phyloP scores from a whole-genome alignment of 2,797 vertebrate genomes.

The Pyrrhura leucotis region DNA sequence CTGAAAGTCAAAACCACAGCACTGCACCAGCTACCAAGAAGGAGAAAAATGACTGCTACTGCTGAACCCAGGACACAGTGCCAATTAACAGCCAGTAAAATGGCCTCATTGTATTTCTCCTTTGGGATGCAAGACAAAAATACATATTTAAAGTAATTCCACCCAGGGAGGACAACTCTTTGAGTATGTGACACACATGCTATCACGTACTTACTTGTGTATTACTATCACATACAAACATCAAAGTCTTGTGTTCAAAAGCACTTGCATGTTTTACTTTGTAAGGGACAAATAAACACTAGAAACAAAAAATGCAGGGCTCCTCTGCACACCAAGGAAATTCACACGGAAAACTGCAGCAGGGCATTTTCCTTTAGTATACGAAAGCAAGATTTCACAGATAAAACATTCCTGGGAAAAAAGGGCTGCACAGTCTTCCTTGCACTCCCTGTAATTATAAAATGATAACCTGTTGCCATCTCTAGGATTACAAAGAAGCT shows the following conservation, averaged over 20 bases:
- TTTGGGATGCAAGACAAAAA: neutral
- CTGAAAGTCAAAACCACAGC: too few species aligned
- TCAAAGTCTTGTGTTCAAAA: neutral
- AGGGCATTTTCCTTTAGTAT: neutral
- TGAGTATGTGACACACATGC: neutral
- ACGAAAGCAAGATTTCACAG: neutral
- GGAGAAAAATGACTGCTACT: too few species aligned
- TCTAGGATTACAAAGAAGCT: neutral
- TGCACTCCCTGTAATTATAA: neutral
- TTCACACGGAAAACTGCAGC: neutral
- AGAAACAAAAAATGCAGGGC: neutral
- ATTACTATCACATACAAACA: neutral
- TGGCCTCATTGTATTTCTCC: neutral
- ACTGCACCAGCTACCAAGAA: too few species aligned
- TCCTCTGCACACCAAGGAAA: neutral
- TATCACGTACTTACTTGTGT: neutral
- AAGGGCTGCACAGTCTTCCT: neutral
- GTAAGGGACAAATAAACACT: neutral
- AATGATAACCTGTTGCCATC: neutral
- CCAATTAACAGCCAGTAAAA: neutral
- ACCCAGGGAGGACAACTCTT: neutral
- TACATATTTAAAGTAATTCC: neutral
- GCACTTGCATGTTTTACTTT: neutral
- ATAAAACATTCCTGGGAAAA: neutral
- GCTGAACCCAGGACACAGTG: too few species aligned